Conservation (phyloP, 2,113 vertebrate species). For the Cheilinus undulatus region DNA sequence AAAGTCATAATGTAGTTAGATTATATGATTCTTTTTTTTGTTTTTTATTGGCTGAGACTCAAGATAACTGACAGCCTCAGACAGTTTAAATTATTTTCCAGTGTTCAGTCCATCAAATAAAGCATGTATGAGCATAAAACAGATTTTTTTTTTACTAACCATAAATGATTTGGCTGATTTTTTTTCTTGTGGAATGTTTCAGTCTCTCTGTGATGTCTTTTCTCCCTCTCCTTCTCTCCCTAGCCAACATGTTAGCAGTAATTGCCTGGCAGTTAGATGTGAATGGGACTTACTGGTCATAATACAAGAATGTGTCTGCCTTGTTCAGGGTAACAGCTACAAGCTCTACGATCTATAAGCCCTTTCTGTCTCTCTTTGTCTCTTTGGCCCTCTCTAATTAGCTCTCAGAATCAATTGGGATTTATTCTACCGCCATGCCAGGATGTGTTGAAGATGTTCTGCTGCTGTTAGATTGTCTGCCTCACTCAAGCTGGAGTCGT, state of each 20-base stretch:
- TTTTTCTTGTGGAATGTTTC: conserved; percentile 19
- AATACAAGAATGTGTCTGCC: conserved; percentile 27
- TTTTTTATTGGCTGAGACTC: no score
- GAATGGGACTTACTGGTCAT: conserved; percentile 57
- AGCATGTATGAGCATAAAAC: not conserved
- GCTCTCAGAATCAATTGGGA: conserved; percentile 56
- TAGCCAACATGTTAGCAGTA: conserved; percentile 24
- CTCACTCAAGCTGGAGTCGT: not conserved
- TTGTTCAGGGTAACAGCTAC: conserved; percentile 65
- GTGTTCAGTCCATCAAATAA: not conserved
- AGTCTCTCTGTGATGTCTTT: conserved; percentile 3
- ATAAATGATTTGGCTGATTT: not conserved
- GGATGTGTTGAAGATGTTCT: conserved; percentile 36
- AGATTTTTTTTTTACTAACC: conserved; percentile 3
- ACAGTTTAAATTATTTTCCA: not conserved
- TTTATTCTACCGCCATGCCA: conserved; percentile 33
- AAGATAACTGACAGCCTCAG: not conserved
- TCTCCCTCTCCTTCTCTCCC: not conserved
- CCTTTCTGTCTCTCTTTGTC: conserved; percentile 54
- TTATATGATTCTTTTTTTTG: no score
- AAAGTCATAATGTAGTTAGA: no score
- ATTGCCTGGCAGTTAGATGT: conserved; percentile 50
- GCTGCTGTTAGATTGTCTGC: conserved; percentile 17
- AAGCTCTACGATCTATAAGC: conserved; percentile 57
- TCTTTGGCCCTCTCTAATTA: conserved; percentile 67